phyloP scores from a whole-genome alignment of 2,888 invertebrate genomes.

The Tribolium freemani region DNA sequence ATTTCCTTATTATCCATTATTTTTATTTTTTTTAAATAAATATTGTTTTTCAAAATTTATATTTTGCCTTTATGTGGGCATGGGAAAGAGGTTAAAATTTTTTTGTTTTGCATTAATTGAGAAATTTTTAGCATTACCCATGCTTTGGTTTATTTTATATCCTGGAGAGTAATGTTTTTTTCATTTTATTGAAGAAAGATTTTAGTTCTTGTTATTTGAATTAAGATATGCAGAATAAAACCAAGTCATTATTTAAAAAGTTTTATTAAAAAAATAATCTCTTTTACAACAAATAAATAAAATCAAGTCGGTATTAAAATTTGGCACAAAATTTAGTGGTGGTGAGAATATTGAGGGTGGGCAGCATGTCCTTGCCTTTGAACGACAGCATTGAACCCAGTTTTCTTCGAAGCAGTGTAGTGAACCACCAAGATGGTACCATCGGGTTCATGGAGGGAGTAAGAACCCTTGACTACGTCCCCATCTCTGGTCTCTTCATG shows the following conservation, averaged over 20 bases:
- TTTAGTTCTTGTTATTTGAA: neutral
- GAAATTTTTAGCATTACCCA: too few relatives aligned
- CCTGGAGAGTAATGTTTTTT: too few relatives aligned
- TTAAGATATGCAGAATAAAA: neutral
- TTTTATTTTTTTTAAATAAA: too few relatives aligned
- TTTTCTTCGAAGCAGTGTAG: conserved; percentile 72
- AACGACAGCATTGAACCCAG: conserved; percentile 67
- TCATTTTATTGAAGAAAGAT: too few relatives aligned
- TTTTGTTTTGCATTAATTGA: too few relatives aligned
- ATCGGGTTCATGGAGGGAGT: conserved; percentile 71
- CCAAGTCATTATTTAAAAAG: neutral
- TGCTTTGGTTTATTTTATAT: too few relatives aligned
- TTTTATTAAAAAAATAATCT: neutral
- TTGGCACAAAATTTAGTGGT: neutral
- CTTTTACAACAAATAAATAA: neutral
- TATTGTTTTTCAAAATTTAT: too few relatives aligned
- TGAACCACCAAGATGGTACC: conserved; percentile 72
- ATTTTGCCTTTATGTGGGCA: too few relatives aligned
- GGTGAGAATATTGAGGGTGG: conserved; percentile 65
- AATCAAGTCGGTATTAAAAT: neutral
- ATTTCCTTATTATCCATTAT: too few relatives aligned
- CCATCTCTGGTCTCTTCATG: conserved; percentile 72
- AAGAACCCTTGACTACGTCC: conserved; percentile 69
- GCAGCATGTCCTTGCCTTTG: conserved; percentile 70
- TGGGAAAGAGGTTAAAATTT: too few relatives aligned